Evolutionary conservation across 2,113 vertebrate genomes (phyloP).

Genomic region (Accipiter virgatus): DNA sequence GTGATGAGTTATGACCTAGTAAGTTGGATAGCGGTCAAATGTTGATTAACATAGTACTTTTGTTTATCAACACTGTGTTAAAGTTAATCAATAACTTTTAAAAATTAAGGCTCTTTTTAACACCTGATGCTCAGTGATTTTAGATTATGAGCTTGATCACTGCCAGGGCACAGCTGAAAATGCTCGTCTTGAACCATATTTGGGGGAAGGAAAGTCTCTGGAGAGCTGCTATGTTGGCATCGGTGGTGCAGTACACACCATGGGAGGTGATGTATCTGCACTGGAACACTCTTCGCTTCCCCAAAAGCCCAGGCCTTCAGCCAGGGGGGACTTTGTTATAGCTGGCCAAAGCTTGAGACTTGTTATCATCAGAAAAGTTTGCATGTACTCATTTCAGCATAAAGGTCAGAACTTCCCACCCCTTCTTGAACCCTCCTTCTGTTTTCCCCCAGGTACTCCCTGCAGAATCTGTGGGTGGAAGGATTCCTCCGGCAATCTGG

Average conservation of each 20-base stretch:
- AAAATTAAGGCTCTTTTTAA: not conserved
- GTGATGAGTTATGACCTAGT: not conserved
- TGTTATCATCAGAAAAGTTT: not conserved
- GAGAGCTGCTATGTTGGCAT: not conserved
- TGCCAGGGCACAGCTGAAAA: not conserved
- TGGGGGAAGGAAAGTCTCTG: not conserved
- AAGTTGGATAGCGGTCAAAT: not conserved
- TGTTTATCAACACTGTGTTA: not conserved
- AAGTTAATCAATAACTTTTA: not conserved
- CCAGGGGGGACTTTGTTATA: accelerated
- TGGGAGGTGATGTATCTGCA: not conserved
- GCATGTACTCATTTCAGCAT: not conserved
- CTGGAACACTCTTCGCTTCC: not conserved
- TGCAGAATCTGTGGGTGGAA: not conserved
- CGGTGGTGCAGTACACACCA: not conserved
- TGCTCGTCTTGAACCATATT: accelerated
- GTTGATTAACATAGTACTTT: not conserved
- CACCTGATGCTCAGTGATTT: not conserved
- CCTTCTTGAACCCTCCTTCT: not conserved
- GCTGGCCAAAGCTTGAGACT: not conserved
- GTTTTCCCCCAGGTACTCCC: not conserved
- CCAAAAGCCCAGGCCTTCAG: not conserved
- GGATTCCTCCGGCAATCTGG: not conserved
- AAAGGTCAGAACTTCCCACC: not conserved
- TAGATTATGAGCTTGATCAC: not conserved